These are phyloP conservation scores for Anser cygnoides DNA, from an alignment of 2,113 vertebrate genomes.

Conservation along the genomic window DNA sequence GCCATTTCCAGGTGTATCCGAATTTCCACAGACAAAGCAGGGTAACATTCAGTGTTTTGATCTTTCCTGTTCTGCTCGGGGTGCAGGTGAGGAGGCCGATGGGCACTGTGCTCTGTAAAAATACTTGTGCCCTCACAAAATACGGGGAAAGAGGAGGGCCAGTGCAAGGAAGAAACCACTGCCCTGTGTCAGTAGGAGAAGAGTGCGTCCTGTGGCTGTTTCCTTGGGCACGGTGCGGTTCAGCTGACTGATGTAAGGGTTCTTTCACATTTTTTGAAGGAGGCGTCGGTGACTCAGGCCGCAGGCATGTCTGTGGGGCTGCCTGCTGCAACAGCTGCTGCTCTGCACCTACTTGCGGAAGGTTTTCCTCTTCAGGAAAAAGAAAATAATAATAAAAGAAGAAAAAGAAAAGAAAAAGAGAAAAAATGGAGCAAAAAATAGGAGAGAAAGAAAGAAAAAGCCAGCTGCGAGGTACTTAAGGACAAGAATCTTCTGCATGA, in stretches of 20 bases:
- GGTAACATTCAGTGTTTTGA: neutral
- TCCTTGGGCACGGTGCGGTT: neutral
- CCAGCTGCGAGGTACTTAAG: neutral
- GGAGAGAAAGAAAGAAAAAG: neutral
- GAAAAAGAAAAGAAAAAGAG: neutral
- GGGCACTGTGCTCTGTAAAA: neutral
- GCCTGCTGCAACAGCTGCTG: conserved; percentile 7
- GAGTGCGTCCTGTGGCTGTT: neutral
- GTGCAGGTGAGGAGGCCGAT: neutral
- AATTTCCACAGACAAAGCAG: neutral
- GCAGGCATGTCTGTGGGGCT: conserved; percentile 59
- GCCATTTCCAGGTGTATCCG: neutral
- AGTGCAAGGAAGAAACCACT: neutral
- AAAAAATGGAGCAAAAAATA: accelerated
- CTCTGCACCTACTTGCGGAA: neutral
- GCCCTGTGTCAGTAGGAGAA: neutral
- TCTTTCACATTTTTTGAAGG: neutral
- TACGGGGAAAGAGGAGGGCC: neutral
- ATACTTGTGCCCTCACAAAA: neutral
- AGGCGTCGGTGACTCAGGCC: conserved; percentile 39
- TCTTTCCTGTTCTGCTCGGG: neutral
- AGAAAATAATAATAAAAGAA: neutral
- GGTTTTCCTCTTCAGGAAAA: neutral
- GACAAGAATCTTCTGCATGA: neutral
- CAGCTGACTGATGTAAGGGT: conserved; percentile 7